These are phyloP conservation scores for Cranoglanis bouderius DNA, from an alignment of 2,113 vertebrate genomes.

Conservation along the genomic window DNA sequence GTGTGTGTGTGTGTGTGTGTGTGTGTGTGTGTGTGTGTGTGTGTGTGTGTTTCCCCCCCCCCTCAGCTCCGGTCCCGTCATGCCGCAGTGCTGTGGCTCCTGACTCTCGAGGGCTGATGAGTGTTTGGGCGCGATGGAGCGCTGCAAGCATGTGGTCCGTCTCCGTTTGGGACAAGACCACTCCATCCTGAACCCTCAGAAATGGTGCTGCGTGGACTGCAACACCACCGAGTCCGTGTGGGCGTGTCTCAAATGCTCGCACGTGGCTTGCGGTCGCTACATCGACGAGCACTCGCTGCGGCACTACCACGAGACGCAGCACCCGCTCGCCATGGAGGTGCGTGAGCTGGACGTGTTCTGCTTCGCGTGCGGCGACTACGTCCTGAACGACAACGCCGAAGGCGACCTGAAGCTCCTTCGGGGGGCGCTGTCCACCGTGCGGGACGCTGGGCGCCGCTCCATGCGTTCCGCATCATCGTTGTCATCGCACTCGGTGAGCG, in stretches of 20 bases:
- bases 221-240: constrained; percentile 90
- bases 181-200: constrained; percentile 97
- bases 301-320: constrained; percentile 88
- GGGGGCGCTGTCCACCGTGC: constrained; percentile 86
- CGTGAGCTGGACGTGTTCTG: constrained; percentile 95
- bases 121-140: constrained; percentile 83
- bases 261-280: constrained; percentile 94
- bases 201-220: constrained; percentile 94
- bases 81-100: constrained; percentile 68
- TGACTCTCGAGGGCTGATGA: constrained; percentile 72
- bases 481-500: constrained; percentile 61
- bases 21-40: background rate
- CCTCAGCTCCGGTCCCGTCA: constrained; percentile 66
- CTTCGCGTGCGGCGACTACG: constrained; percentile 93
- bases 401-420: constrained; percentile 93
- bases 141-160: constrained; percentile 97
- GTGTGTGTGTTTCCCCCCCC: background rate
- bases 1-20: background rate
- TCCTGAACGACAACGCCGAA: constrained; percentile 94
- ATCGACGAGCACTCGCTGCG: constrained; percentile 91
- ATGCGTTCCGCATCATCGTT: constrained; percentile 80
- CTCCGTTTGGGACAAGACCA: constrained; percentile 95
- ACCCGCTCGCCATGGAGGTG: constrained; percentile 95
- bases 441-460: constrained; percentile 78
- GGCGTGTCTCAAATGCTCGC: constrained; percentile 98